Conservation (phyloP, 1,140 invertebrate genomes). For the Pseudomyrmex pallidus region DNA sequence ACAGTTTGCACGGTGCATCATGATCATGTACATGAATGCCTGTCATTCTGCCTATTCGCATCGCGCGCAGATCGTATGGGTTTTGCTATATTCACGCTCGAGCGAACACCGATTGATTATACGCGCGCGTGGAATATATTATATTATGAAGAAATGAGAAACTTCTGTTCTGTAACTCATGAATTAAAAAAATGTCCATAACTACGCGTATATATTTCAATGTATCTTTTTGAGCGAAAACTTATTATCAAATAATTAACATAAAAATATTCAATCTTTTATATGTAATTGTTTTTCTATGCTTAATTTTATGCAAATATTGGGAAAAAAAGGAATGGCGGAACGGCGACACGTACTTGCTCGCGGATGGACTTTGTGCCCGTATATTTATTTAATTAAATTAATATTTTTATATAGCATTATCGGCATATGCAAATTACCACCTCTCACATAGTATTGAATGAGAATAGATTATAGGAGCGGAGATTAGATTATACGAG, state of each 20-base stretch:
- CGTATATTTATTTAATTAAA: background rate
- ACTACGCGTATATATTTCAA: too few relatives aligned
- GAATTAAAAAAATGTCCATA: too few relatives aligned
- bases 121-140: too few relatives aligned
- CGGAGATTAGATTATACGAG: conserved; percentile 51
- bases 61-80: conserved; percentile 3
- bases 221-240: too few relatives aligned
- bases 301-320: conserved; percentile 31
- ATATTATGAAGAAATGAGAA: too few relatives aligned
- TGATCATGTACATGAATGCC: conserved; percentile 21
- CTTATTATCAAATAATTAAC: too few relatives aligned
- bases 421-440: conserved; percentile 46
- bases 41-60: conserved; percentile 1
- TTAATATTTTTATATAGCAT: conserved; percentile 7
- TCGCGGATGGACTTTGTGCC: background rate
- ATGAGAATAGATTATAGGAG: conserved; percentile 57
- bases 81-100: background rate
- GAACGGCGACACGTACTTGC: conserved; percentile 15
- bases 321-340: too few relatives aligned
- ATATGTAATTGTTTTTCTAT: background rate
- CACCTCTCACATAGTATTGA: conserved; percentile 45
- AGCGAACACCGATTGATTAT: background rate
- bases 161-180: too few relatives aligned
- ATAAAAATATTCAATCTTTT: too few relatives aligned
- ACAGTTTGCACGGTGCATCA: background rate